Evolutionary conservation across 2,888 invertebrate genomes (phyloP).

Genomic region (Belgica antarctica): DNA sequence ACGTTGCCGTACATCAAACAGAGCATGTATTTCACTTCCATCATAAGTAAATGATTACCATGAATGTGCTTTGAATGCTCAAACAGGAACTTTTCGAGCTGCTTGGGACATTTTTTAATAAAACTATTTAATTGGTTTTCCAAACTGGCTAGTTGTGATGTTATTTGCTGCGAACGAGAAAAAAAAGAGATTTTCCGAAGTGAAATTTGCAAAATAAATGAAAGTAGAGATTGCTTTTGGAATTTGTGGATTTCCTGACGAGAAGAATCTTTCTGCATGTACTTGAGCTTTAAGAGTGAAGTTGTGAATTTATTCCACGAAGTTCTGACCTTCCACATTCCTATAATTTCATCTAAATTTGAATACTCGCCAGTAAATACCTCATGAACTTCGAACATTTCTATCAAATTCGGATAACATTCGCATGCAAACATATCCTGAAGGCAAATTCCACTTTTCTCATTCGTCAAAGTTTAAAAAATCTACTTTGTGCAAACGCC

Average conservation of each 20-base stretch:
- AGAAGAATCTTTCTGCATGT: not conserved
- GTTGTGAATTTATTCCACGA: too few relatives aligned
- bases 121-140: conserved; percentile 34
- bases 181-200: not conserved
- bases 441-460: too few relatives aligned
- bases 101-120: not conserved
- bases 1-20: conserved; percentile 41
- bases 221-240: not conserved
- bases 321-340: too few relatives aligned
- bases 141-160: not conserved
- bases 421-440: too few relatives aligned
- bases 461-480: conserved; percentile 1
- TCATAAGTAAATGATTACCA: conserved; percentile 29
- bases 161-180: conserved; percentile 16
- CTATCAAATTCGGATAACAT: too few relatives aligned
- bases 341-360: too few relatives aligned
- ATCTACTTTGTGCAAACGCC: not conserved
- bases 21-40: conserved; percentile 38
- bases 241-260: not conserved
- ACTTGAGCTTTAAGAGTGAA: not conserved
- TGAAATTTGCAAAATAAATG: not conserved
- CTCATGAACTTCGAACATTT: too few relatives aligned
- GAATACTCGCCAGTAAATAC: too few relatives aligned
- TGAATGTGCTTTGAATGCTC: not conserved
- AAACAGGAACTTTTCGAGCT: not conserved